Evolutionary conservation across 2,113 vertebrate genomes (phyloP).

Genomic region (Ursus arctos): DNA sequence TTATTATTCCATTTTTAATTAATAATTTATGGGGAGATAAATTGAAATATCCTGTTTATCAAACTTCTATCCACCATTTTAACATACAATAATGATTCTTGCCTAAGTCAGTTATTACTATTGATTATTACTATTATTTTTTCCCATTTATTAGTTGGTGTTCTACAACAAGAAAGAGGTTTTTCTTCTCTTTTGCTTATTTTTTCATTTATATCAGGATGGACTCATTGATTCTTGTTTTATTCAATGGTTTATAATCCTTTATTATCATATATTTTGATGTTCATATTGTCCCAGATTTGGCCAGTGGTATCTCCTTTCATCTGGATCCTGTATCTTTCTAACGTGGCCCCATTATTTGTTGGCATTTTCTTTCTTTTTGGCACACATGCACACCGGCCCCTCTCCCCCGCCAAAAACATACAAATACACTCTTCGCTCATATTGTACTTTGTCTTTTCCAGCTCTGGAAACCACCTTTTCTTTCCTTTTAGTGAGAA

Average conservation of each 20-base stretch:
- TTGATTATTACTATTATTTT: neutral
- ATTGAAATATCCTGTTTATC: neutral
- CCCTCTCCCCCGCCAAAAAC: no score
- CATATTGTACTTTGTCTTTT: neutral
- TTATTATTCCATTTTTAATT: neutral
- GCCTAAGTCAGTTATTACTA: neutral
- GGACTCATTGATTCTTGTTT: neutral
- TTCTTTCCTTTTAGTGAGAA: neutral
- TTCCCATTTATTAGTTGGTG: neutral
- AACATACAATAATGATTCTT: neutral
- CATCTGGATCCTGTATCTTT: neutral
- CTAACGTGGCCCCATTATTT: neutral
- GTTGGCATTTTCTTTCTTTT: neutral
- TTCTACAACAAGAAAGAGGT: neutral
- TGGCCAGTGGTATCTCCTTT: neutral
- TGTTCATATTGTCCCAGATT: neutral
- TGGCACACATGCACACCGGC: fast-evolving
- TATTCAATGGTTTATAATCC: neutral
- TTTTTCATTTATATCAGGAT: neutral
- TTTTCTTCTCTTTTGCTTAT: neutral
- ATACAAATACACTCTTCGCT: neutral
- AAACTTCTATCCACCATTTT: neutral
- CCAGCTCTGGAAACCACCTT: neutral
- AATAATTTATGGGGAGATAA: neutral
- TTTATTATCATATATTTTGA: neutral